Evolutionary conservation across 2,888 invertebrate genomes (phyloP).

Genomic region (Drosophila niveifrons): DNA sequence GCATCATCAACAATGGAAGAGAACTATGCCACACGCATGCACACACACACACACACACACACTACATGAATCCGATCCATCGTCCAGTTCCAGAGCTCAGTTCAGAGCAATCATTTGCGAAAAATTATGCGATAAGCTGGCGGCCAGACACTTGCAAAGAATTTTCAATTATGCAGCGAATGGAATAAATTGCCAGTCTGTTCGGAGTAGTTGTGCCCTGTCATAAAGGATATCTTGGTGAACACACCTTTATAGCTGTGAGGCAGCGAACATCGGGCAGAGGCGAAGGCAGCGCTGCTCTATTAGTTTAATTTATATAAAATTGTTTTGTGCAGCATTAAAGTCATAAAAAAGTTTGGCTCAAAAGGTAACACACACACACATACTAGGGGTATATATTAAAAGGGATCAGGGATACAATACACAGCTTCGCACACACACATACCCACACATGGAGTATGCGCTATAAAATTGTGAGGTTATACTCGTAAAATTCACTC

Average conservation of each 20-base stretch:
- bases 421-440: slow-evolving; percentile 13
- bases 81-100: slow-evolving; percentile 6
- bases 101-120: slow-evolving; percentile 52
- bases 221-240: slow-evolving; percentile 36
- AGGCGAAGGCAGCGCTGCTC: slow-evolving; percentile 40
- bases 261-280: no score
- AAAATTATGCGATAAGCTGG: slow-evolving; percentile 54
- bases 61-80: not conserved
- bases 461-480: slow-evolving; percentile 79
- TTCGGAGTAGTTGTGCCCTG: slow-evolving; percentile 13
- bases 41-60: not conserved
- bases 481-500: slow-evolving; percentile 57
- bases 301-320: slow-evolving; percentile 81
- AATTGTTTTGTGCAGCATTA: slow-evolving; percentile 79
- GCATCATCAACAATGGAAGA: slow-evolving; percentile 71
- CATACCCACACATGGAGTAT: slow-evolving; percentile 46
- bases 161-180: slow-evolving; percentile 63
- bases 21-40: slow-evolving; percentile 10
- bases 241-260: slow-evolving; percentile 9
- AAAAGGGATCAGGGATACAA: slow-evolving; percentile 74
- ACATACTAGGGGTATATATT: slow-evolving; percentile 59
- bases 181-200: slow-evolving; percentile 59
- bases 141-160: slow-evolving; percentile 39
- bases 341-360: slow-evolving; percentile 74
- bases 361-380: slow-evolving; percentile 60